A percentile compares a stretch with the other conserved stretches of the same genome.
Evolutionary conservation across 2,888 invertebrate genomes (phyloP).

Genomic region (Papilio gigon): DNA sequence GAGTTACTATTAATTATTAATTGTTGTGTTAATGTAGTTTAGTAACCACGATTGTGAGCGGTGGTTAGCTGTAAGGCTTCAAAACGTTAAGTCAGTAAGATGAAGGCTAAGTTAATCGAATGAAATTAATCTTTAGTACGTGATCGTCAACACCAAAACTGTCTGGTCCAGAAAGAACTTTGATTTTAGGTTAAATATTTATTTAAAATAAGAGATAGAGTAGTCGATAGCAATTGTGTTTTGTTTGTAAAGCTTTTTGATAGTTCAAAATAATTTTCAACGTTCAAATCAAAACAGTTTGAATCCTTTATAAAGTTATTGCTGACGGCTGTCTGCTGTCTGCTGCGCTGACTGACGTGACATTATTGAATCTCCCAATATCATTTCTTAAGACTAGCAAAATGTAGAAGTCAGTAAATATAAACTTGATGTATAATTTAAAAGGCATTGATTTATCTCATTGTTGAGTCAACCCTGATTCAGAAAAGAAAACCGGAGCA

Average conservation of each 20-base stretch:
- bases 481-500: too few species aligned
- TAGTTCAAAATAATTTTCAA: slow-evolving; percentile 9
- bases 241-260: neutral
- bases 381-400: slow-evolving; percentile 1
- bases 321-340: slow-evolving; percentile 16
- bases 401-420: neutral
- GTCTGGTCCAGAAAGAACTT: neutral
- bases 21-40: too few species aligned
- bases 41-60: too few species aligned
- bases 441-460: too few species aligned
- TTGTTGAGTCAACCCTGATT: too few species aligned
- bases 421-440: neutral
- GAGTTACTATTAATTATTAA: too few species aligned
- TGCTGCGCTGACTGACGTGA: neutral
- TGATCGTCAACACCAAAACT: neutral
- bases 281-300: slow-evolving; percentile 8
- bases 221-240: neutral
- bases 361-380: neutral
- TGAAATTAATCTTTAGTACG: too few species aligned
- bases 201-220: neutral
- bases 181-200: neutral
- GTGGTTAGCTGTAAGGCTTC: too few species aligned
- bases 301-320: slow-evolving; percentile 21
- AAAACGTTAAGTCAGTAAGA: too few species aligned
- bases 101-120: too few species aligned